Evolutionary conservation across 2,797 vertebrate genomes (phyloP).

Genomic region (Neomorphus geoffroyi): DNA sequence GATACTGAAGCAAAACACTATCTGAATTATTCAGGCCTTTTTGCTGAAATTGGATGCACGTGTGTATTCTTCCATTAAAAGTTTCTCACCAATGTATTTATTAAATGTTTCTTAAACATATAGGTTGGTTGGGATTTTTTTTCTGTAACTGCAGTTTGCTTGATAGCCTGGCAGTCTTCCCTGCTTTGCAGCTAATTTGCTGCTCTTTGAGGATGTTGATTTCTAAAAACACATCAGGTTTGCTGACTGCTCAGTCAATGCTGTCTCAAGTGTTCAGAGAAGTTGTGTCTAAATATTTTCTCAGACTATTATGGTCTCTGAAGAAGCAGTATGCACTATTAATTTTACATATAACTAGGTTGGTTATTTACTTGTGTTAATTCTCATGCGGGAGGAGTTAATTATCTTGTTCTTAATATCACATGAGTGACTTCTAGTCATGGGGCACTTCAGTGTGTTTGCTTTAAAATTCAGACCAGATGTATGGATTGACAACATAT

Average conservation of each 20-base stretch:
- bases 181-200: not conserved
- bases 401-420: not conserved
- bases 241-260: not conserved
- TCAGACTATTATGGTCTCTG: not conserved
- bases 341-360: not conserved
- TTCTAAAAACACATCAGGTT: not conserved
- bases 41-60: not conserved
- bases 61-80: not conserved
- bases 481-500: not conserved
- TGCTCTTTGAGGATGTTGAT: not conserved
- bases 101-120: not conserved
- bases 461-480: not conserved
- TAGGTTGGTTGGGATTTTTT: not conserved
- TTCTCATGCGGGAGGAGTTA: not conserved
- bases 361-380: not conserved
- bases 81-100: not conserved
- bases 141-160: not conserved
- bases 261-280: not conserved
- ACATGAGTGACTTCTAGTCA: not conserved
- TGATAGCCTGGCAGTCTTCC: not conserved
- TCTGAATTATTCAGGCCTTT: not conserved
- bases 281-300: not conserved
- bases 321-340: not conserved
- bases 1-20: not conserved
- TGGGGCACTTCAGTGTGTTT: not conserved